Percentiles rank a stretch among this genome's conserved stretches.
Evolutionary conservation across 2,797 vertebrate genomes (phyloP).

Genomic region (Podarcis lilfordi): DNA sequence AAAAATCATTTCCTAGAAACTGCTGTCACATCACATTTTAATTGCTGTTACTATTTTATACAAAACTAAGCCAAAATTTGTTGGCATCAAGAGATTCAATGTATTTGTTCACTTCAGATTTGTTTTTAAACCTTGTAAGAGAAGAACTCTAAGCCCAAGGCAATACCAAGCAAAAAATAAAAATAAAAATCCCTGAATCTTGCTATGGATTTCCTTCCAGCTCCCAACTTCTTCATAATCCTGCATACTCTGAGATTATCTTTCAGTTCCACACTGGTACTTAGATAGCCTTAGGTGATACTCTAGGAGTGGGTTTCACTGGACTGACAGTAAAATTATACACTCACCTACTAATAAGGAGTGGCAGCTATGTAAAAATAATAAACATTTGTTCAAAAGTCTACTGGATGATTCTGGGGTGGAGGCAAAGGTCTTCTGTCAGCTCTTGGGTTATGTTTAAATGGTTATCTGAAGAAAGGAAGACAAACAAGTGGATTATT

Average conservation of each 20-base stretch:
- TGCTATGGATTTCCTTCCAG: constrained; percentile 39
- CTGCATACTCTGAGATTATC: constrained; percentile 55
- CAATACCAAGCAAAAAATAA: constrained; percentile 33
- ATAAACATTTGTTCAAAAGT: not conserved
- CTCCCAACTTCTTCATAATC: constrained; percentile 52
- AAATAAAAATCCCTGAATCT: constrained; percentile 10
- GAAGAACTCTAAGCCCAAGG: constrained; percentile 37
- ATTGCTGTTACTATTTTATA: constrained; percentile 54
- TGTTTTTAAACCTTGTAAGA: constrained; percentile 52
- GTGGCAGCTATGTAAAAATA: constrained; percentile 47
- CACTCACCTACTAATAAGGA: constrained; percentile 2
- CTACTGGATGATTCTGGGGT: constrained; percentile 15
- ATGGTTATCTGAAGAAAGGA: not conserved
- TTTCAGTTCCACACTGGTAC: constrained; percentile 49
- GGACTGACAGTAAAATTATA: constrained; percentile 60
- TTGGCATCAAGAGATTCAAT: constrained; percentile 39
- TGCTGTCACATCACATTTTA: constrained; percentile 46
- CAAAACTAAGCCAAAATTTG: constrained; percentile 57
- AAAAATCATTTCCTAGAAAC: constrained; percentile 53
- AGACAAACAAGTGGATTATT: not conserved
- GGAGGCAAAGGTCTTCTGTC: constrained; percentile 5
- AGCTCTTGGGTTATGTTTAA: not conserved
- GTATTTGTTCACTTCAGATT: constrained; percentile 43
- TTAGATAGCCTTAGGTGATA: constrained; percentile 53
- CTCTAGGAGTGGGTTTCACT: constrained; percentile 51